Evolutionary conservation across 2,888 invertebrate genomes (phyloP).

Genomic region (Drepanosiphum platanoidis): DNA sequence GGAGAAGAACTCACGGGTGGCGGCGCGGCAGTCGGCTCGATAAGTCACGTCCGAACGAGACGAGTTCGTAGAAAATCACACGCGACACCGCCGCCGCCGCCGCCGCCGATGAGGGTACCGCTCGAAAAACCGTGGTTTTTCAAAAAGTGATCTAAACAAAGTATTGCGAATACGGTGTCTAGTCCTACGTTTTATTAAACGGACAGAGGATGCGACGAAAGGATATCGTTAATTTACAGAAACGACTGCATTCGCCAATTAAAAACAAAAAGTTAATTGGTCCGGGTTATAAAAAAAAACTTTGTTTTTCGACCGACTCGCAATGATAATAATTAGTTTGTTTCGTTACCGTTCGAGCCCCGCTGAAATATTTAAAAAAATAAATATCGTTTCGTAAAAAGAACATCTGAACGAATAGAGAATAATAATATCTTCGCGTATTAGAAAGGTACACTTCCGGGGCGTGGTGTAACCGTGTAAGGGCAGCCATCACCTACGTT

Average conservation of each 20-base stretch:
- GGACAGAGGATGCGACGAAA: too few relatives aligned
- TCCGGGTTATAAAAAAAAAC: too few relatives aligned
- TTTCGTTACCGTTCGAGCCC: too few relatives aligned
- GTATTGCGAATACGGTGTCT: too few relatives aligned
- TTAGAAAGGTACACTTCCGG: neutral
- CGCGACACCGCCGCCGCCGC: neutral
- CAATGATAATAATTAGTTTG: too few relatives aligned
- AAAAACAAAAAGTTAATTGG: too few relatives aligned
- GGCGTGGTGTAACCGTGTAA: slow-evolving; percentile 22
- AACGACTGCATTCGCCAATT: too few relatives aligned
- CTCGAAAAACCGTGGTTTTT: too few relatives aligned
- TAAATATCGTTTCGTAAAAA: neutral
- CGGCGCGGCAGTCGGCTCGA: neutral
- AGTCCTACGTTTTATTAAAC: too few relatives aligned
- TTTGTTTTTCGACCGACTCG: slow-evolving; percentile 1
- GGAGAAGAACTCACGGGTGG: neutral
- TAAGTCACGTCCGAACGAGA: neutral
- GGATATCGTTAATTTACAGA: too few relatives aligned
- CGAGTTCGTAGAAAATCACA: neutral
- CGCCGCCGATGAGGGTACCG: neutral
- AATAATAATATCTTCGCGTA: neutral
- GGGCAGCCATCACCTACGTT: neutral
- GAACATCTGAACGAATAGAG: neutral
- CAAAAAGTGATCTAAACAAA: too few relatives aligned
- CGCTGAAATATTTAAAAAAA: too few relatives aligned